These are phyloP conservation scores for Mechanitis messenoides DNA, from an alignment of 2,888 invertebrate genomes.

Conservation along the genomic window DNA sequence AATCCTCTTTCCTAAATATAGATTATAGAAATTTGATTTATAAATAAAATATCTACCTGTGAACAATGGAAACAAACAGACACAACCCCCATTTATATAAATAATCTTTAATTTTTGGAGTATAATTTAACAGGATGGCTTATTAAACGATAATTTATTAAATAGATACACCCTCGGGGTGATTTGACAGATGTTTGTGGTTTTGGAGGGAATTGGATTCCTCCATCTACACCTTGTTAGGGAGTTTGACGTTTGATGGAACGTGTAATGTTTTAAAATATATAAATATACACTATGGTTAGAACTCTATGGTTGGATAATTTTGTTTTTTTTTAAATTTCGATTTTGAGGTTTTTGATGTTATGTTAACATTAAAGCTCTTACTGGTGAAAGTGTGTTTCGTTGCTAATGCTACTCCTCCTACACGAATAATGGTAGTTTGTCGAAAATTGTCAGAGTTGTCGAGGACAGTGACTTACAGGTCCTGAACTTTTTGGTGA, in stretches of 20 bases:
- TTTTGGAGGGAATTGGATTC: slow-evolving; percentile 5
- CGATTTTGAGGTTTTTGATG: too few relatives aligned
- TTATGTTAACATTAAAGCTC: too few relatives aligned
- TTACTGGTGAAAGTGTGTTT: too few relatives aligned
- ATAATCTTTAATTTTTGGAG: slow-evolving; percentile 56
- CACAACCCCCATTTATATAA: slow-evolving; percentile 36
- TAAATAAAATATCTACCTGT: background rate
- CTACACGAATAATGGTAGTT: too few relatives aligned
- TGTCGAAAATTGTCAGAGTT: too few relatives aligned
- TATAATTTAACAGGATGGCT: slow-evolving; percentile 42
- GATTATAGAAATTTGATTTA: too few relatives aligned
- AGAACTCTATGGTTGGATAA: background rate
- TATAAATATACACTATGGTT: background rate
- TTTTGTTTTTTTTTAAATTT: too few relatives aligned
- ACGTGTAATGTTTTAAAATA: background rate
- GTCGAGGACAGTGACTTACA: too few relatives aligned
- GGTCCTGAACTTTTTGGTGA: too few relatives aligned
- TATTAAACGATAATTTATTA: slow-evolving; percentile 62
- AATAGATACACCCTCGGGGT: slow-evolving; percentile 40
- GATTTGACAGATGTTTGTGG: slow-evolving; percentile 49
- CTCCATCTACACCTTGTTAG: slow-evolving; percentile 24
- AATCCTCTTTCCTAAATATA: too few relatives aligned
- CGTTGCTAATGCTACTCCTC: too few relatives aligned
- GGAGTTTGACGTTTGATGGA: too few relatives aligned
- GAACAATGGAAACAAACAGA: slow-evolving; percentile 43